phyloP scores from a whole-genome alignment of 1,140 invertebrate species.

The Sitodiplosis mosellana region DNA sequence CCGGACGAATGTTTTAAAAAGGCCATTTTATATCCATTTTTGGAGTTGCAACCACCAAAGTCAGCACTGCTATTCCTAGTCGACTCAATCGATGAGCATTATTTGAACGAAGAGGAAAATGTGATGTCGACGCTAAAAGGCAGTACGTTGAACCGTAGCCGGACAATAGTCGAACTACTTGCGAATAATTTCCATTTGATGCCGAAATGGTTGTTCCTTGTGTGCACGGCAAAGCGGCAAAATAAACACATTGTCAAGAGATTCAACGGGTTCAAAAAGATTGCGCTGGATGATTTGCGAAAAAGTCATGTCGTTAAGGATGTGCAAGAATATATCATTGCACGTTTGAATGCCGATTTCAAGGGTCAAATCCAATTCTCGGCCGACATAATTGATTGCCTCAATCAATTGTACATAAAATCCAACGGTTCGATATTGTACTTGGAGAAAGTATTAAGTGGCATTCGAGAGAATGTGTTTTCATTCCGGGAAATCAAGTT shows the following conservation, averaged over 20 bases:
- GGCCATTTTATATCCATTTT: constrained; percentile 64
- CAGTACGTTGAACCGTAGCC: constrained; percentile 32
- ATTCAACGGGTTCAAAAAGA: constrained; percentile 89
- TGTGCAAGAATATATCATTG: constrained; percentile 88
- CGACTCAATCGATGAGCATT: constrained; percentile 78
- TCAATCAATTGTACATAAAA: constrained; percentile 91
- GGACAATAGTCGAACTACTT: constrained; percentile 68
- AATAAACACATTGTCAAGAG: constrained; percentile 71
- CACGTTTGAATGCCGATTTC: constrained; percentile 63
- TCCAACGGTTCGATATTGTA: constrained; percentile 92
- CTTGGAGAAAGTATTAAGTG: constrained; percentile 80
- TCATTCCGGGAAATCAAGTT: constrained; percentile 64
- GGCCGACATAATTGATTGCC: constrained; percentile 73
- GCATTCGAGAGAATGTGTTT: constrained; percentile 83
- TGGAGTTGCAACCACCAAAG: constrained; percentile 68
- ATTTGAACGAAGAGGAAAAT: constrained; percentile 23
- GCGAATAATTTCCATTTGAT: constrained; percentile 82
- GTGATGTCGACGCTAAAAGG: constrained; percentile 23
- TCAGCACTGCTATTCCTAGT: constrained; percentile 71
- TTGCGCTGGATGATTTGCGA: constrained; percentile 73
- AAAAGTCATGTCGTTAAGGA: constrained; percentile 78
- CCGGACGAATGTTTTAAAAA: constrained; percentile 83
- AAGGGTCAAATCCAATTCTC: constrained; percentile 19
- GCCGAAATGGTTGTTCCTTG: constrained; percentile 79
- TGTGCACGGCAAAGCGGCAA: constrained; percentile 76